phyloP scores from a whole-genome alignment of 1,140 invertebrate species.

The Drosophila virilis region DNA sequence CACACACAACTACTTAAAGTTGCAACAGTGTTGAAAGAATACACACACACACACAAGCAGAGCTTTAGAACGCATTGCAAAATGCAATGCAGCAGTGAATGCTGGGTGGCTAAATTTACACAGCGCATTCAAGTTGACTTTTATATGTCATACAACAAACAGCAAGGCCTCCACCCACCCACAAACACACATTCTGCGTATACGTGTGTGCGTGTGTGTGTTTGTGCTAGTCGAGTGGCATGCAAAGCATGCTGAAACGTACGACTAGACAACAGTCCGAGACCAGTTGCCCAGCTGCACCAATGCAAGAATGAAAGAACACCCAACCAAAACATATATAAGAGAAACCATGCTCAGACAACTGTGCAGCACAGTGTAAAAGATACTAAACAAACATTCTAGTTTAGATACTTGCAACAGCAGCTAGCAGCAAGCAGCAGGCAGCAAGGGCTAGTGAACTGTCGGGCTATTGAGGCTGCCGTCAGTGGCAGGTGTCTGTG shows the following conservation, averaged over 20 bases:
- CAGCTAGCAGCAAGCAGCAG: slow-evolving; percentile 26
- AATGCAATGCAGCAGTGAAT: slow-evolving; percentile 27
- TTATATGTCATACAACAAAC: slow-evolving; percentile 80
- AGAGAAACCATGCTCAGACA: slow-evolving; percentile 23
- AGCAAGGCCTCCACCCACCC: slow-evolving; percentile 27
- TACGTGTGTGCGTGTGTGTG: slow-evolving; percentile 8
- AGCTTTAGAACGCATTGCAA: slow-evolving; percentile 20
- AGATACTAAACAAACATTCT: slow-evolving; percentile 77
- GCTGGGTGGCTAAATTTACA: slow-evolving; percentile 63
- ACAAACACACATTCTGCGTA: too few relatives aligned
- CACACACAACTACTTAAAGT: slow-evolving; percentile 73
- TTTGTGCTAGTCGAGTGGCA: slow-evolving; percentile 38
- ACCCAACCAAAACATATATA: neutral
- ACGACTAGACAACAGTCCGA: slow-evolving; percentile 50
- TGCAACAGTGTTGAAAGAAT: slow-evolving; percentile 48
- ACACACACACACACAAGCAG: slow-evolving; percentile 24
- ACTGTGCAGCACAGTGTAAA: slow-evolving; percentile 33
- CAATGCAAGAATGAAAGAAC: slow-evolving; percentile 30
- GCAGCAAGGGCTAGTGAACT: slow-evolving; percentile 52
- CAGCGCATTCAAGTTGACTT: slow-evolving; percentile 80
- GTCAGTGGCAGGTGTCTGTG: slow-evolving; percentile 31
- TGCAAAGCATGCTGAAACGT: slow-evolving; percentile 58
- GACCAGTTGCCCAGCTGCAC: slow-evolving; percentile 14
- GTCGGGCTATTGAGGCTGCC: slow-evolving; percentile 58
- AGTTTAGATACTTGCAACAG: slow-evolving; percentile 66